phyloP scores from a whole-genome alignment of 2,113 vertebrate genomes.

The Erythrolamprus reginae region DNA sequence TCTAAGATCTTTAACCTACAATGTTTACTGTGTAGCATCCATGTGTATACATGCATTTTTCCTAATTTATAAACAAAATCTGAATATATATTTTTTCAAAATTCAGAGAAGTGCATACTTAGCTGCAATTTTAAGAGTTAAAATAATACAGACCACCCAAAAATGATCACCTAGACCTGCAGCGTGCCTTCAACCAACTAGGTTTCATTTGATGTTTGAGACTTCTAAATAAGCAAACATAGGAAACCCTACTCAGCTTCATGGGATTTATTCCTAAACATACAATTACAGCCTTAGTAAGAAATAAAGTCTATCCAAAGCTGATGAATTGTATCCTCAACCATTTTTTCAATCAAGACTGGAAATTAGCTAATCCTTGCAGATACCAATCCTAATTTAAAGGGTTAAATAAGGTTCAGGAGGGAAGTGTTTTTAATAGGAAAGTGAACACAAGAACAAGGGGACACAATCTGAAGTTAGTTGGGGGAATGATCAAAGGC shows the following conservation, averaged over 20 bases:
- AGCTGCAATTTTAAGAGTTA: constrained; percentile 12
- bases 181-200: not conserved
- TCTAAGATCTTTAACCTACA: constrained; percentile 39
- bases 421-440: too few species aligned
- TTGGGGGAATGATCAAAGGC: too few species aligned
- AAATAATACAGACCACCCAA: not conserved
- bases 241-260: not conserved
- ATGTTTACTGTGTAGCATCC: constrained; percentile 13
- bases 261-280: not conserved
- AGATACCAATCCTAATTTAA: not conserved
- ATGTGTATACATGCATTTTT: constrained; percentile 12
- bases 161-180: not conserved
- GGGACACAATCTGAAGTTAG: too few species aligned
- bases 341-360: not conserved
- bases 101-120: not conserved
- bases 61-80: not conserved
- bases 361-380: constrained; percentile 13
- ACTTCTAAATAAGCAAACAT: not conserved
- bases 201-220: not conserved
- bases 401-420: too few species aligned
- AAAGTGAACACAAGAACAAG: too few species aligned
- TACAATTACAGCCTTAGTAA: not conserved
- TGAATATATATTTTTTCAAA: not conserved
- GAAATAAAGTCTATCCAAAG: not conserved
- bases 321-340: not conserved